Conservation (phyloP, 2,888 invertebrate species). For the Pollenia angustigena region DNA sequence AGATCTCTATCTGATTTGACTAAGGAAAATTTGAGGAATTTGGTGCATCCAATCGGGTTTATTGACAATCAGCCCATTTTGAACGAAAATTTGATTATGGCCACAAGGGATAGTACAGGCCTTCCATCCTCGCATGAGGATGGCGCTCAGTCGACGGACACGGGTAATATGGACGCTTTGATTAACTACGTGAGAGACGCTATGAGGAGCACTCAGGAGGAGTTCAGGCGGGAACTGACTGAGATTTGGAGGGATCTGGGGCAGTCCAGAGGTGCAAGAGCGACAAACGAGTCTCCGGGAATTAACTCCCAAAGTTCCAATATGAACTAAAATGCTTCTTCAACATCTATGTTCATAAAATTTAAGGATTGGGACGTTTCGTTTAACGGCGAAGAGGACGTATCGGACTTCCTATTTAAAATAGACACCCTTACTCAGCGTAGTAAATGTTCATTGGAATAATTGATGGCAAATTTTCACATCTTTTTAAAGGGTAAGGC, state of each 20-base stretch:
- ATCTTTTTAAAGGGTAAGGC: slow-evolving; percentile 9
- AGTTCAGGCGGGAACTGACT: background rate
- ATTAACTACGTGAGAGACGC: background rate
- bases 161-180: background rate
- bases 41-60: too few species aligned
- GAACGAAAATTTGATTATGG: background rate
- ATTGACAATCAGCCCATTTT: too few species aligned
- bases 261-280: background rate
- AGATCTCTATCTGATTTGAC: too few species aligned
- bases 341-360: too few species aligned
- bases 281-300: too few species aligned
- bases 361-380: too few species aligned
- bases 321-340: too few species aligned
- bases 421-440: background rate
- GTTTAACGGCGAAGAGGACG: too few species aligned
- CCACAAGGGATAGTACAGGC: background rate
- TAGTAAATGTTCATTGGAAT: background rate
- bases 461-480: slow-evolving; percentile 3
- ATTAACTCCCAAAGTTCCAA: too few species aligned
- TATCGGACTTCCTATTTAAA: slow-evolving; percentile 6
- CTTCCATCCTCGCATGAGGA: background rate
- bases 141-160: background rate
- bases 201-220: slow-evolving; percentile 5
- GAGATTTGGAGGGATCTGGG: background rate
- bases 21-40: too few species aligned